Percentiles rank a stretch among this genome's conserved stretches.
Conservation (phyloP, 2,797 vertebrate genomes). For the Sebastes cheni region DNA sequence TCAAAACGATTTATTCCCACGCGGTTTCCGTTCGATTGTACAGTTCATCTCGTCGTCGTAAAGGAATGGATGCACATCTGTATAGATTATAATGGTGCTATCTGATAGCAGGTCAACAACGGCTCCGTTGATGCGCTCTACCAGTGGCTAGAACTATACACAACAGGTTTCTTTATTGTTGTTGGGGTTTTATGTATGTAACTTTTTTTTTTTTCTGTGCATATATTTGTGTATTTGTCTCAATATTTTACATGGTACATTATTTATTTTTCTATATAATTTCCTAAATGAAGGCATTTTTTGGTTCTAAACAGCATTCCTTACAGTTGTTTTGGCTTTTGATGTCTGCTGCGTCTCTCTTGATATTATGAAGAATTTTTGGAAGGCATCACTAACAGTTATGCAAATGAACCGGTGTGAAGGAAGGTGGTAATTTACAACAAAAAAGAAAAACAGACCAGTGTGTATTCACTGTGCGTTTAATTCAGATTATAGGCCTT, state of each 20-base stretch:
- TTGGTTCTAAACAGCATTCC: conserved; percentile 81
- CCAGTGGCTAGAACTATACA: conserved; percentile 58
- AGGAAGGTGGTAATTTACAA: conserved; percentile 26
- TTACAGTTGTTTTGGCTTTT: conserved; percentile 65
- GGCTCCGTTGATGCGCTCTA: conserved; percentile 46
- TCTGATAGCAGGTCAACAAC: conserved; percentile 41
- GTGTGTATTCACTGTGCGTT: conserved; percentile 43
- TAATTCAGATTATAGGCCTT: conserved; percentile 54
- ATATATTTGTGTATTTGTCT: conserved; percentile 77
- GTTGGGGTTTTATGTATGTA: conserved; percentile 59
- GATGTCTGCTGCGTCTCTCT: conserved; percentile 23
- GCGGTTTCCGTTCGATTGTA: conserved; percentile 41
- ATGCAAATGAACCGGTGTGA: conserved; percentile 10
- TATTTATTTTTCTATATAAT: conserved; percentile 82
- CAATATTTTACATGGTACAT: conserved; percentile 76
- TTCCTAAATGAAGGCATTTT: conserved; percentile 79
- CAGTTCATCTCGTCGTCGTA: conserved; percentile 36
- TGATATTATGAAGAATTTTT: conserved; percentile 6
- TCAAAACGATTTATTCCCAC: neutral
- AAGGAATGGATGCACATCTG: conserved; percentile 48
- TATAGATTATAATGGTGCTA: conserved; percentile 58
- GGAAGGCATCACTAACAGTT: conserved; percentile 23
- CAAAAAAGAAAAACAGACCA: neutral
- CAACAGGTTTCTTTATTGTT: conserved; percentile 70
- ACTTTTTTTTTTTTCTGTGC: conserved; percentile 56